These are phyloP conservation scores for Pomatorhinus ruficollis DNA, from an alignment of 2,113 vertebrate species.

Conservation along the genomic window DNA sequence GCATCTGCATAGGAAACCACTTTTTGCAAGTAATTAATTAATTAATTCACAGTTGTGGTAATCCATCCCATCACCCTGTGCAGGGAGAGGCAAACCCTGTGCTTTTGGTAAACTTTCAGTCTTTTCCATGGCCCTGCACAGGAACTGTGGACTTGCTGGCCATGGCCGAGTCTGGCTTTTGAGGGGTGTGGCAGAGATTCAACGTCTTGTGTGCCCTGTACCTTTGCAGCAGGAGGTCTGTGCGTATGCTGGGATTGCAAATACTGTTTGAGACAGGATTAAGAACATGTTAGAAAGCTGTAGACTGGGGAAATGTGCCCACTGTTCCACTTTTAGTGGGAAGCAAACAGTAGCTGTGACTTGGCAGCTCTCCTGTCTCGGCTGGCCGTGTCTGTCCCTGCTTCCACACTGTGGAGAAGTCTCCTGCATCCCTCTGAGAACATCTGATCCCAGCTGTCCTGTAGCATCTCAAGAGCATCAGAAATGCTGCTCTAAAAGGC, in stretches of 20 bases:
- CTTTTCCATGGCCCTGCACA: background rate
- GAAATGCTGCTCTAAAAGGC: background rate
- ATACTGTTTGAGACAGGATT: background rate
- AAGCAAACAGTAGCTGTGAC: background rate
- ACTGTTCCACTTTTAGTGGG: background rate
- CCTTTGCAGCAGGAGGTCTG: background rate
- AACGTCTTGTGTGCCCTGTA: background rate
- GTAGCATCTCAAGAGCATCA: background rate
- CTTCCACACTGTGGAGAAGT: background rate
- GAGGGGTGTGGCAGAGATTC: background rate
- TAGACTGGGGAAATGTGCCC: background rate
- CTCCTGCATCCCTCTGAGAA: background rate
- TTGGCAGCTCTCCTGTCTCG: background rate
- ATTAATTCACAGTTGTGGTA: background rate
- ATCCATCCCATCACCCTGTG: background rate
- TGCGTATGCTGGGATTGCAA: background rate
- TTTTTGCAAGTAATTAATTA: background rate
- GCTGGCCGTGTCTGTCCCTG: background rate
- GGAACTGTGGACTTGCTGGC: background rate
- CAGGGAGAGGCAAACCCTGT: background rate
- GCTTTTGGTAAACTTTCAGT: background rate
- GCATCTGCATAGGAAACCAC: background rate
- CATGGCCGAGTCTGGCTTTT: background rate
- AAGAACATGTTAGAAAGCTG: background rate
- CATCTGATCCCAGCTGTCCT: background rate